Conservation (phyloP, 1,140 invertebrate genomes). For the Neodiprion pinetum region DNA sequence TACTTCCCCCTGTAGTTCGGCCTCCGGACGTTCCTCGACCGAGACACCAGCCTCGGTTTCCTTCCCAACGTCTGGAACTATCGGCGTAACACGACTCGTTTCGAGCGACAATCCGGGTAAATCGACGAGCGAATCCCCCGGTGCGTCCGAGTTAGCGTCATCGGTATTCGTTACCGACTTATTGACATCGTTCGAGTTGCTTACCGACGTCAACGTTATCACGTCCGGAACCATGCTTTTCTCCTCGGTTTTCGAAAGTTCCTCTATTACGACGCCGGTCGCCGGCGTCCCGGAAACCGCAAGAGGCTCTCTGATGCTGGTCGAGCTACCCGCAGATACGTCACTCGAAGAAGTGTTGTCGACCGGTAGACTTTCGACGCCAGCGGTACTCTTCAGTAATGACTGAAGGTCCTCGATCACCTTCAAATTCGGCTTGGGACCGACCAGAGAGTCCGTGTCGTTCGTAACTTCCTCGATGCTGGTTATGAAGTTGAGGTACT, state of each 20-base stretch:
- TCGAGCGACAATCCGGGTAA: not conserved
- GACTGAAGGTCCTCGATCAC: slow-evolving; percentile 1
- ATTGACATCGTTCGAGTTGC: not conserved
- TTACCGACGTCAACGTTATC: no score
- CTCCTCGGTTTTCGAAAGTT: slow-evolving; percentile 44
- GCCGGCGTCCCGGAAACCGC: slow-evolving; percentile 26
- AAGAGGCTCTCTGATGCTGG: slow-evolving; percentile 34
- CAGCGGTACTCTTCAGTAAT: not conserved
- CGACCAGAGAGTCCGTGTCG: not conserved
- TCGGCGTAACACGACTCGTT: not conserved
- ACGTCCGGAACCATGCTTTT: not conserved
- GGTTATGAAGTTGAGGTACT: slow-evolving; percentile 50
- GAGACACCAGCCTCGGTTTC: not conserved
- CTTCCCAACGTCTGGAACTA: not conserved
- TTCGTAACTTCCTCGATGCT: slow-evolving; percentile 39
- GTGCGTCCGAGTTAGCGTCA: not conserved
- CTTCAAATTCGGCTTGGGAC: not conserved
- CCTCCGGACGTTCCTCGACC: not conserved
- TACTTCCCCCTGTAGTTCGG: not conserved
- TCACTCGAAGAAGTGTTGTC: not conserved
- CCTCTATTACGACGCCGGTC: slow-evolving; percentile 50
- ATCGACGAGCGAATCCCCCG: not conserved
- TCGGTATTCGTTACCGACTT: not conserved
- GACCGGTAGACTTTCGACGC: slow-evolving; percentile 11
- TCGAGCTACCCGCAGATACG: slow-evolving; percentile 4